Evolutionary conservation across 2,888 invertebrate genomes (phyloP), one percentile per base, ranked within the genome.

Genomic region (Pachycephus smyrnensis): DNA sequence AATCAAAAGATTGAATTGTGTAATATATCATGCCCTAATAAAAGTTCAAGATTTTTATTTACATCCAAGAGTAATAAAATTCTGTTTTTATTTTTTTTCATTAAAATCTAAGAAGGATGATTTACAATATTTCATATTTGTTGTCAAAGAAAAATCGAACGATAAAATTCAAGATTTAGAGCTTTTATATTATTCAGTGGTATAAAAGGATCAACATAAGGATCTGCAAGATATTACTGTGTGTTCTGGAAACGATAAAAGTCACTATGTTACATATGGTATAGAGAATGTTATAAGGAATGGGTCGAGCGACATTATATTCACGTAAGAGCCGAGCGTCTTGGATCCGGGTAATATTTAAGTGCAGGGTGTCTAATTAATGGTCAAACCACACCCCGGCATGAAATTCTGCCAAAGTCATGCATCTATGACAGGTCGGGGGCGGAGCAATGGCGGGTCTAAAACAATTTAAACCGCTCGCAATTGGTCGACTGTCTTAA

Each of bases 401-500:
- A 77, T 79, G 77, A 82, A 82, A 80, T 80, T 80, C 82, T 81
- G 88, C 82, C 84, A 85, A 84, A 84, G 82, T 84, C 79, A 81
- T 82, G 83, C 80, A 82, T 85, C 86, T 85, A 84, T 84, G 86
- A 87, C 84, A 85, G 82, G 79, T 79, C 77, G 82, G 83, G 85
- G 90, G 90, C 88, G 90, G 89, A 83, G 83, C 88, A 80, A 82
- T 69, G 73, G 69, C 79, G 80, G 83, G 81, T 85, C 84, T 82
- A 83, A 85, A 86, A 85, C 78, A 82, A 86, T 87, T 87, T 87
- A 82, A 84, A 79, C 32, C 79, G 73, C 76, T 75, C 80, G 80
- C 86, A 85, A 90, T 90, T 90, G 90, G 90, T 83, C 82, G 85
- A 79, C 76, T 73, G 78, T 82, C 81, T 83, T 87, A 87, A 90